Percentiles rank a stretch among this genome's conserved stretches.
Evolutionary conservation across 2,888 invertebrate species (phyloP).

Genomic region (Troides oblongomaculatus): DNA sequence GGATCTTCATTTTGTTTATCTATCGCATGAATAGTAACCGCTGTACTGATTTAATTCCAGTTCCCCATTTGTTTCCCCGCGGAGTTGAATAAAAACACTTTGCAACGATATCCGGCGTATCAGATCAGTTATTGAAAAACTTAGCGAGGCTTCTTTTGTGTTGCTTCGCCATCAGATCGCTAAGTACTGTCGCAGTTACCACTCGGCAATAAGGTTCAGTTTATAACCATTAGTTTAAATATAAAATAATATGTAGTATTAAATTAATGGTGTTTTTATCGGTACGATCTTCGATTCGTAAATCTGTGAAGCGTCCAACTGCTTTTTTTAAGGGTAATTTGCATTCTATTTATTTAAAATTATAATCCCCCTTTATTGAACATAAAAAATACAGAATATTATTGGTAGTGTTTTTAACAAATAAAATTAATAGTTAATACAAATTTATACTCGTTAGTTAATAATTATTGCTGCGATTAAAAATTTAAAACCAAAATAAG

Average conservation of each 20-base stretch:
- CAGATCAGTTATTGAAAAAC: constrained; percentile 26
- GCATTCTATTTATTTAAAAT: neutral
- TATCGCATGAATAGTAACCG: constrained; percentile 22
- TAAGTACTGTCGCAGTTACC: constrained; percentile 27
- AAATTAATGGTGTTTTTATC: constrained; percentile 59
- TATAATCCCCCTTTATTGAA: neutral
- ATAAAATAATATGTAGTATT: constrained; percentile 51
- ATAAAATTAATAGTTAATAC: too few species aligned
- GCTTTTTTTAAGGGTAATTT: constrained; percentile 45
- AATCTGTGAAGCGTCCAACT: constrained; percentile 41
- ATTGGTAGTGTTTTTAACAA: neutral
- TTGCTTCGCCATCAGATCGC: constrained; percentile 24
- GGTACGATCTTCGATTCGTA: constrained; percentile 45
- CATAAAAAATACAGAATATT: neutral
- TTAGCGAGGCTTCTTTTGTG: constrained; percentile 12
- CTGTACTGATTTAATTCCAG: constrained; percentile 29
- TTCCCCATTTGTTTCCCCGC: constrained; percentile 14
- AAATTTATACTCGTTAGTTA: too few species aligned
- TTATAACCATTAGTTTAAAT: constrained; percentile 40
- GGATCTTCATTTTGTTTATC: neutral
- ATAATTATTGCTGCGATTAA: too few species aligned
- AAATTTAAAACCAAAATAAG: too few species aligned
- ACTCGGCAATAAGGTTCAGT: constrained; percentile 41
- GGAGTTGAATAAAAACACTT: constrained; percentile 5
- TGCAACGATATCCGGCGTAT: constrained; percentile 1